Evolutionary conservation across 2,888 invertebrate genomes (phyloP).

Genomic region (Dioctria linearis): DNA sequence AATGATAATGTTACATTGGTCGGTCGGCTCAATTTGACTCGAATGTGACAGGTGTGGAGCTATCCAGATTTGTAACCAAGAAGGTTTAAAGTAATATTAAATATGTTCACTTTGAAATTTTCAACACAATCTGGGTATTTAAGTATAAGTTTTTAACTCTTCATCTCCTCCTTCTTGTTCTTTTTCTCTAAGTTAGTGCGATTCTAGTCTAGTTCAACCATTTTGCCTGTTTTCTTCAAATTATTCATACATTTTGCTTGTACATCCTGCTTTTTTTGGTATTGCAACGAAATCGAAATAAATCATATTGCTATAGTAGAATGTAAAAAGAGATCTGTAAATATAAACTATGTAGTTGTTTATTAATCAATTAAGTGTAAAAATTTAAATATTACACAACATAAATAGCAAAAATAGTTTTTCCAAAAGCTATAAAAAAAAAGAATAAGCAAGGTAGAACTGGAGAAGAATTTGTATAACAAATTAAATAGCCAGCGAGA

Average conservation of each 20-base stretch:
- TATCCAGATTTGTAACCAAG: too few species aligned
- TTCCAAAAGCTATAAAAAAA: neutral
- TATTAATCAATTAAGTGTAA: neutral
- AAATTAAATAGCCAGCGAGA: constrained; percentile 62
- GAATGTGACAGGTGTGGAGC: too few species aligned
- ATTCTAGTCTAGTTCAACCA: too few species aligned
- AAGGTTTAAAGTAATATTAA: too few species aligned
- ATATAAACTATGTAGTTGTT: neutral
- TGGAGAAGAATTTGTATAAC: constrained; percentile 61
- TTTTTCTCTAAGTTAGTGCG: too few species aligned
- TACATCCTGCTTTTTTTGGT: neutral
- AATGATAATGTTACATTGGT: too few species aligned
- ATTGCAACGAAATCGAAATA: constrained; percentile 32
- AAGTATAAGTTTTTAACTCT: too few species aligned
- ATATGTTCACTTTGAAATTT: too few species aligned
- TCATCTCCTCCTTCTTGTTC: too few species aligned
- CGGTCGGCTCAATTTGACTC: too few species aligned
- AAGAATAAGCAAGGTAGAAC: neutral
- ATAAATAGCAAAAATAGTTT: constrained; percentile 5
- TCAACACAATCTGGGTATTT: too few species aligned
- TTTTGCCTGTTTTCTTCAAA: neutral
- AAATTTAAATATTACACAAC: constrained; percentile 11
- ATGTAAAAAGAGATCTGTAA: constrained; percentile 64
- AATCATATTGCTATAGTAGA: constrained; percentile 63
- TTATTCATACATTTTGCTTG: neutral